Evolutionary conservation across 2,113 vertebrate genomes (phyloP).

Genomic region (Stercorarius parasiticus): DNA sequence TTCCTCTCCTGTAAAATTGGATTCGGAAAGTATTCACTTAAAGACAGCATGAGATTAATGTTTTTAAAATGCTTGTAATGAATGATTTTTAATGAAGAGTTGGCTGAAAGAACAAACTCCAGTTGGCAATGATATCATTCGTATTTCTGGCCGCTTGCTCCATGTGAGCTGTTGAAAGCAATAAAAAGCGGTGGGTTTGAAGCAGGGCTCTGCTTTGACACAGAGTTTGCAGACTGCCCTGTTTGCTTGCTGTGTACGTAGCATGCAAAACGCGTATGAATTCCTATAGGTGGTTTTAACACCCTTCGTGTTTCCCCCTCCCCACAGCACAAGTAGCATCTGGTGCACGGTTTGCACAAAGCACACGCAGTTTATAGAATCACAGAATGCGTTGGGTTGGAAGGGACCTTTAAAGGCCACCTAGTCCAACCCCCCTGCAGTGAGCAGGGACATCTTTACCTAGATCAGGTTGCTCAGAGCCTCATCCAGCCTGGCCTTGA

Average conservation of each 20-base stretch:
- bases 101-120: slow-evolving; percentile 6
- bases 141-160: not conserved
- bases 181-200: not conserved
- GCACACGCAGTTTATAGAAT: too few relatives aligned
- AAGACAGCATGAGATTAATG: slow-evolving; percentile 7
- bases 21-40: slow-evolving; percentile 26
- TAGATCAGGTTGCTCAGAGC: too few relatives aligned
- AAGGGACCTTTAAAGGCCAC: too few relatives aligned
- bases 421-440: too few relatives aligned
- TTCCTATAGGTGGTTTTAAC: not conserved
- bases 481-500: too few relatives aligned
- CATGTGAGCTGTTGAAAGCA: slow-evolving; percentile 1
- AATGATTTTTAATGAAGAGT: slow-evolving; percentile 35
- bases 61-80: slow-evolving; percentile 10
- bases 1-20: slow-evolving; percentile 33
- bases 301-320: rapidly evolving
- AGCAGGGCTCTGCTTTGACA: not conserved
- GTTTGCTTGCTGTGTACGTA: rapidly evolving
- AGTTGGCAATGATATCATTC: slow-evolving; percentile 6
- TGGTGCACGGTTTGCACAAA: rapidly evolving
- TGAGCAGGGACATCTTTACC: too few relatives aligned
- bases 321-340: not conserved
- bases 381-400: too few relatives aligned
- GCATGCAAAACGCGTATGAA: rapidly evolving
- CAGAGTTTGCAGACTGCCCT: not conserved